Conservation (phyloP, 2,888 invertebrate species). For the Pterobdella sp. region DNA sequence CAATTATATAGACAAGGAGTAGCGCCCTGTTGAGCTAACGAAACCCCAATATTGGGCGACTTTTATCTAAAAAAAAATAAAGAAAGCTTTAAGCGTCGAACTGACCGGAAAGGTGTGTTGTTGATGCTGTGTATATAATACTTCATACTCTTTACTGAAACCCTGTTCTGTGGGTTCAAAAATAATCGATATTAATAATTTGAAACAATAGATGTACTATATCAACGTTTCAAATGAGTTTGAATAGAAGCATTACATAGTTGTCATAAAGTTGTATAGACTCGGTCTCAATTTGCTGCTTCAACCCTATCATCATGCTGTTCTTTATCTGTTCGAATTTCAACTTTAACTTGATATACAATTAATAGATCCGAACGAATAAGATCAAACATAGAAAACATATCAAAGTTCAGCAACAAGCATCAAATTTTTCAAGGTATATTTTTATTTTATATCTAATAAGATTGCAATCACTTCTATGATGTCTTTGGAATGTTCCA, state of each 20-base stretch:
- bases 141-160: conserved; percentile 67
- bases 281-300: conserved; percentile 37
- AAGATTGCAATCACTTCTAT: neutral
- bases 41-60: no score
- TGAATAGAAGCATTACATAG: conserved; percentile 34
- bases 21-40: no score
- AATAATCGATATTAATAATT: neutral
- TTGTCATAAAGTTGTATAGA: conserved; percentile 42
- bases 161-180: conserved; percentile 64
- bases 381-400: neutral
- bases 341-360: neutral
- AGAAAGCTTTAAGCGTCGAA: no score
- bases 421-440: neutral
- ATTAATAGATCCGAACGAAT: neutral
- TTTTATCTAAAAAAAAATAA: no score
- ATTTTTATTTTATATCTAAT: neutral
- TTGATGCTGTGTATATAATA: conserved; percentile 75
- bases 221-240: neutral
- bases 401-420: neutral
- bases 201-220: neutral
- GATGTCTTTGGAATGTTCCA: conserved; percentile 18
- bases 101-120: conserved; percentile 69
- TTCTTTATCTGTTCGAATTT: conserved; percentile 38
- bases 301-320: conserved; percentile 38
- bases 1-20: no score